Base-by-base conservation (phyloP, 2,797 vertebrate genomes). In the Brachyalestes nurse region DNA sequence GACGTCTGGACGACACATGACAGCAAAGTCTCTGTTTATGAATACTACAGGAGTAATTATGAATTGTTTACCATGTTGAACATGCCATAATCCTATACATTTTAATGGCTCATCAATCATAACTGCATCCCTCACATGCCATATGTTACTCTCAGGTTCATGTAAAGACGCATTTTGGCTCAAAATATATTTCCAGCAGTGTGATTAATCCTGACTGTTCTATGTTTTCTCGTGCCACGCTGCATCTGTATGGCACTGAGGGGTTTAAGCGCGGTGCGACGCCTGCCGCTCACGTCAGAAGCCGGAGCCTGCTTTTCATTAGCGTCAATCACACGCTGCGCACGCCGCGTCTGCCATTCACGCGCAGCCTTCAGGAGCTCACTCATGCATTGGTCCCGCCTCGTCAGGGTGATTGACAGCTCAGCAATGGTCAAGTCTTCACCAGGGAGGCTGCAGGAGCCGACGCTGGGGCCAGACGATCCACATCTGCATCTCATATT, bases 261-360 rank as follows among this genome's bases (percentile, higher is more conserved):
- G 40, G 60, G 34, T 87, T 87, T 55, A 82, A 77, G 61, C 91
- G 88, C 77, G 88, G 87, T 51, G 77, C 84, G 84, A 92, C 88
- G 82, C 89, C 90, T 89, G 79, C 51, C 73, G 72, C 66, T 80
- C 75, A 55, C 58, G 85, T 51, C 84, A 79, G 83, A 86, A 66
- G 42, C 85, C 86, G 85, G 89, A 88, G 92, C 92, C 93, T 88
- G 87, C 90, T 93, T 93, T 94, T 94, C 93, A 95, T 95, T 93
- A 94, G 90, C 73, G 92, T 94, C 93, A 94, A 93, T 94, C 94
- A 94, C 87, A 67, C 70, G 47, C 51, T 9, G 84, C 84, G 77
- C 88, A 83, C 81, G 80, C 85, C 86, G 82, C 61, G 47, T 80
- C 82, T 77, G 80, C 78, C 84, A 82, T 57, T 80, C 77, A 80